Conservation (phyloP, 1,140 invertebrate species). For the Adelges cooleyi region DNA sequence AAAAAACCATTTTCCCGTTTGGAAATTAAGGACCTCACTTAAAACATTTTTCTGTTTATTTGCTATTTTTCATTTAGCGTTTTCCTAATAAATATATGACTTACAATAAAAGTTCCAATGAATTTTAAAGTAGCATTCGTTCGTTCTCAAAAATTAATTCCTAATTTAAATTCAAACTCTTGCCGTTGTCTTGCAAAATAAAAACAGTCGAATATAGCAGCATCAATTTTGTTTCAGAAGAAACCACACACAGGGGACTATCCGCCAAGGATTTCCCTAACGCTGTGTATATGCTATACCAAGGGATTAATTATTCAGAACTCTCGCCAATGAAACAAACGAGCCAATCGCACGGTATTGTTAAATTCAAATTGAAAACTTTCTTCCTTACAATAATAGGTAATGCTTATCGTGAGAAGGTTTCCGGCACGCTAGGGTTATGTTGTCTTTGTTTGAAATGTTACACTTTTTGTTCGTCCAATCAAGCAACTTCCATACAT, state of each 20-base stretch:
- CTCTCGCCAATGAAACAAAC: conserved; percentile 20
- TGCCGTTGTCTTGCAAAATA: background rate
- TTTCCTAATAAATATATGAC: conserved; percentile 25
- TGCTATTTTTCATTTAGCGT: background rate
- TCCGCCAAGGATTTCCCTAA: background rate
- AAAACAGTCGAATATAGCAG: conserved; percentile 22
- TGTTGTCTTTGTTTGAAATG: background rate
- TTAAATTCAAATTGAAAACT: conserved; percentile 25
- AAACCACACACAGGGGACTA: conserved; percentile 21
- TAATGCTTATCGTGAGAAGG: background rate
- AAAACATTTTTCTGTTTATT: too few species aligned
- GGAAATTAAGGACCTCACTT: too few species aligned
- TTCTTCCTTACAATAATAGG: background rate
- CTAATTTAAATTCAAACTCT: conserved; percentile 21
- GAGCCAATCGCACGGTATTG: conserved; percentile 8
- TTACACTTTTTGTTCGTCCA: background rate
- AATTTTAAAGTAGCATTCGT: conserved; percentile 12
- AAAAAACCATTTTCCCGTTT: too few species aligned
- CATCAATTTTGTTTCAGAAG: conserved; percentile 10
- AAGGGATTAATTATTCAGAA: conserved; percentile 23
- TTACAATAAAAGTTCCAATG: conserved; percentile 1
- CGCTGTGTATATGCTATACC: background rate
- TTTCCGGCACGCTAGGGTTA: background rate
- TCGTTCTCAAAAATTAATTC: conserved; percentile 25
- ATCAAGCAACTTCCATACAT: background rate